Conservation (phyloP, 2,888 invertebrate species). For the Chymomyza caudatula region DNA sequence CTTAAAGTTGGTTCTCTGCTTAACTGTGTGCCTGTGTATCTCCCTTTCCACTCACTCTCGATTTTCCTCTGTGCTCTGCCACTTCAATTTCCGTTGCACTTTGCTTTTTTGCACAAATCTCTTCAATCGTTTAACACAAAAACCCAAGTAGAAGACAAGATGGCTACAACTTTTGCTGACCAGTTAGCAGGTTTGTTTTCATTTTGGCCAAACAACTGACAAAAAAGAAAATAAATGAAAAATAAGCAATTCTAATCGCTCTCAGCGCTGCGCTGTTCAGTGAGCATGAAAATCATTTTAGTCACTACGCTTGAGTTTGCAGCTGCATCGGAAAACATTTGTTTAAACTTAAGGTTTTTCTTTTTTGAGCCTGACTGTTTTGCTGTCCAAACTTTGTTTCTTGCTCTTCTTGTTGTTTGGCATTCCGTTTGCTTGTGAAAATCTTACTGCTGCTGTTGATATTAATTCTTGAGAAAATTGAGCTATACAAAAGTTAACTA, state of each 20-base stretch:
- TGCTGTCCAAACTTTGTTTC: conserved; percentile 13
- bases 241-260: conserved; percentile 45
- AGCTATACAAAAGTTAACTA: conserved; percentile 12
- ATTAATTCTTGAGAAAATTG: conserved; percentile 17
- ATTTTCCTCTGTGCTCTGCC: conserved; percentile 16
- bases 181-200: conserved; percentile 10
- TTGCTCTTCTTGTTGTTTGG: conserved; percentile 35
- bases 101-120: conserved; percentile 50
- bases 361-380: conserved; percentile 15
- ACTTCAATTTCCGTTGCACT: conserved; percentile 56
- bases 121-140: conserved; percentile 26
- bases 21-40: conserved; percentile 2
- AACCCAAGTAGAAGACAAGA: conserved; percentile 9
- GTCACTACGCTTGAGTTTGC: conserved; percentile 24
- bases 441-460: background rate
- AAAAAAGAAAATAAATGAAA: background rate
- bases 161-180: conserved; percentile 34
- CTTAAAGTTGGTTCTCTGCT: conserved; percentile 46
- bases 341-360: background rate
- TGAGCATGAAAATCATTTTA: conserved; percentile 46
- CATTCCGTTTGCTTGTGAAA: background rate
- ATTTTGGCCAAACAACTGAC: conserved; percentile 9
- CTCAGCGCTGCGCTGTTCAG: conserved; percentile 45
- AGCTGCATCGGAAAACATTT: conserved; percentile 29
- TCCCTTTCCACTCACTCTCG: conserved; percentile 19